Conservation (phyloP, 2,797 vertebrate species). For the Eremophila alpestris region DNA sequence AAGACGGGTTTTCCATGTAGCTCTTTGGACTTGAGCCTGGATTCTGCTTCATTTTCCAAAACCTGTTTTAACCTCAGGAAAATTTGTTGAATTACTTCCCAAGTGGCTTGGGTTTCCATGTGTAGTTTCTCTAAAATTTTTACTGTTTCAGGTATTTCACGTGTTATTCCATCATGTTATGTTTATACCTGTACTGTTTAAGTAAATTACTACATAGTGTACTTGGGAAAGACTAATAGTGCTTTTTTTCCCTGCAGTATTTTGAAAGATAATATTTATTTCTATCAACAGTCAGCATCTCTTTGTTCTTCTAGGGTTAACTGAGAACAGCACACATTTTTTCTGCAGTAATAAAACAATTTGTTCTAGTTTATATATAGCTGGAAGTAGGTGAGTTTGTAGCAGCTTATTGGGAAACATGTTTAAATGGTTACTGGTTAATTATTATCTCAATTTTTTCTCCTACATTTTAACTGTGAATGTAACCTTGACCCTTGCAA, state of each 20-base stretch:
- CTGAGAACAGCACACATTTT: not conserved
- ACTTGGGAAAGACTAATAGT: not conserved
- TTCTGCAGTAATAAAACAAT: conserved; percentile 37
- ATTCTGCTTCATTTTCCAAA: not conserved
- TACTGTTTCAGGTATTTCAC: not conserved
- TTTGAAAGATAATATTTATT: not conserved
- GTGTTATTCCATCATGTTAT: not conserved
- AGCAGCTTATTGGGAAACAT: conserved; percentile 31
- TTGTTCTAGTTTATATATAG: conserved; percentile 3
- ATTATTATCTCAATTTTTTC: conserved; percentile 14
- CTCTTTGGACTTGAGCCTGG: not conserved
- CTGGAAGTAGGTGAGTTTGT: conserved; percentile 11
- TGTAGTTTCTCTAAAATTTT: not conserved
- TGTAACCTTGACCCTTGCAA: conserved; percentile 47
- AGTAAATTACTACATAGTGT: not conserved
- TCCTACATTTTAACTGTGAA: conserved; percentile 31
- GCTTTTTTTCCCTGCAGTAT: not conserved
- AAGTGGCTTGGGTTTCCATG: not conserved
- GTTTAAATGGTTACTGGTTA: conserved; percentile 49
- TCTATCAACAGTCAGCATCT: not conserved
- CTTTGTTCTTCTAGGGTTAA: conserved; percentile 6
- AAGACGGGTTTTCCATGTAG: not conserved
- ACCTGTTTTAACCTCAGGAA: not conserved
- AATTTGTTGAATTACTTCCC: not conserved
- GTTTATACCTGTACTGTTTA: not conserved